A percentile compares a stretch with the other conserved stretches of the same genome.
Evolutionary conservation across 2,797 vertebrate species (phyloP).

Genomic region (Lates japonicus): DNA sequence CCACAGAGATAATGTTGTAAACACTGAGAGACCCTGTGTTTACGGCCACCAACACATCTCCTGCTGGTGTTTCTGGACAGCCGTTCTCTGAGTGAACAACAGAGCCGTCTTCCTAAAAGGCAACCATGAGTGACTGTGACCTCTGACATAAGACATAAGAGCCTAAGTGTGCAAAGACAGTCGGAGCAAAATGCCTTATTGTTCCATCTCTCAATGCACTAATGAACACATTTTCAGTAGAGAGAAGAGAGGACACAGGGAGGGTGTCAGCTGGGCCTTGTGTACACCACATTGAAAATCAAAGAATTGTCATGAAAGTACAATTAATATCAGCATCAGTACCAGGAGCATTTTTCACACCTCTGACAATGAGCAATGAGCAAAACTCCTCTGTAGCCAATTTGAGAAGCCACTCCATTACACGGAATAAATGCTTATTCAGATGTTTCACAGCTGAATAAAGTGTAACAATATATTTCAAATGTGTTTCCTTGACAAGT

Average conservation of each 20-base stretch:
- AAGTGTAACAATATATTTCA: neutral
- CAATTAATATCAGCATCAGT: neutral
- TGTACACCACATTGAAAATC: neutral
- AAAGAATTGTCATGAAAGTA: neutral
- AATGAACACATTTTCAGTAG: slow-evolving; percentile 19
- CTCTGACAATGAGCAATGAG: no score
- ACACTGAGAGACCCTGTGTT: slow-evolving; percentile 25
- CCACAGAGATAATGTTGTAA: slow-evolving; percentile 5
- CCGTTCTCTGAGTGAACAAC: slow-evolving; percentile 48
- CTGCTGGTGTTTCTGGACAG: slow-evolving; percentile 28
- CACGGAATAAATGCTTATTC: neutral
- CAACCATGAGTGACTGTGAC: slow-evolving; percentile 50
- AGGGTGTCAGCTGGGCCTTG: neutral
- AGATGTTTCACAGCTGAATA: neutral
- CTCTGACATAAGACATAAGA: slow-evolving; percentile 54
- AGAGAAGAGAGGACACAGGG: slow-evolving; percentile 18
- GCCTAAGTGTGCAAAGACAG: slow-evolving; percentile 39
- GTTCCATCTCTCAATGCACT: slow-evolving; percentile 50
- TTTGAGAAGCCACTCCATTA: neutral
- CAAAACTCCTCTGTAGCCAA: no score
- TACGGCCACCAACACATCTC: slow-evolving; percentile 23
- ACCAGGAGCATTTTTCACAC: neutral
- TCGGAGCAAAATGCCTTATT: slow-evolving; percentile 49
- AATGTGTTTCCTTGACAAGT: neutral
- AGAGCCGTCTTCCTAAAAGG: slow-evolving; percentile 37